Evolutionary conservation across 2,113 vertebrate species (phyloP).

Genomic region (Aythya baeri): DNA sequence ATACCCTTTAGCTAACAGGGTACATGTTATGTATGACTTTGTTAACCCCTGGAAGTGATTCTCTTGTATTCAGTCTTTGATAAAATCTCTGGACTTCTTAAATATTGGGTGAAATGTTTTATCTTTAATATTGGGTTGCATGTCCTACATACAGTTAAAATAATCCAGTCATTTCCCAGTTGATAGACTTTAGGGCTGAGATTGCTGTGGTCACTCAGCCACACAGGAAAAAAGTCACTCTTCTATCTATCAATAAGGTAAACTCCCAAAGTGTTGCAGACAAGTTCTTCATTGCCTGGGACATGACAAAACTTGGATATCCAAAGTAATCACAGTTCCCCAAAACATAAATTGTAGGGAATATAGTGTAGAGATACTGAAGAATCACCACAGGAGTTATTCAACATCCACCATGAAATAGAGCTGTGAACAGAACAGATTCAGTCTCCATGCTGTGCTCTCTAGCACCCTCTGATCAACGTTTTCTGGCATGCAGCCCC

Average conservation of each 20-base stretch:
- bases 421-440: neutral
- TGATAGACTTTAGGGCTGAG: neutral
- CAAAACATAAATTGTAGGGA: neutral
- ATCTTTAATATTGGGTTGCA: neutral
- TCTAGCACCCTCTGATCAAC: constrained; percentile 18
- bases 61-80: neutral
- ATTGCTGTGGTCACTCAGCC: neutral
- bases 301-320: neutral
- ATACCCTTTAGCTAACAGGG: neutral
- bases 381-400: neutral
- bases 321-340: neutral
- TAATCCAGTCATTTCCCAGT: neutral
- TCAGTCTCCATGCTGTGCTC: neutral
- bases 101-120: neutral
- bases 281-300: neutral
- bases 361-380: neutral
- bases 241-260: neutral
- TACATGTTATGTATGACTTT: neutral
- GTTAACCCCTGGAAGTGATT: neutral
- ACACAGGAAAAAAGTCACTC: neutral
- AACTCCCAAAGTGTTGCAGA: neutral
- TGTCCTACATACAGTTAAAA: neutral
- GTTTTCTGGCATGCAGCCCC: neutral
- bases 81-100: neutral
- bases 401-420: neutral